Conservation (phyloP, 2,113 vertebrate genomes). For the Aspidoscelis tigris region DNA sequence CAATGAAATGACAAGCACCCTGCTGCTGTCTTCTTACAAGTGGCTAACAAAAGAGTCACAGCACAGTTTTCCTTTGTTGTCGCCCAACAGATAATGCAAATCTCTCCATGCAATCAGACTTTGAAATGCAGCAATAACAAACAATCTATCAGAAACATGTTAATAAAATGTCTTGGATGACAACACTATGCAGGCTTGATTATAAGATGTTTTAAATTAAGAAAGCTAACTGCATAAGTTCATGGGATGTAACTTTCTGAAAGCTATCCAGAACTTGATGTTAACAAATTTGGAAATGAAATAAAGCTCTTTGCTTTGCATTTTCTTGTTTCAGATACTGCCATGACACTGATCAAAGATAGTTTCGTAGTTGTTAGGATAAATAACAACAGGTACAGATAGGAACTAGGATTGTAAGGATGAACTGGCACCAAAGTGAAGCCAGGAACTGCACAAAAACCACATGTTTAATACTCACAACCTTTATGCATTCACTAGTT, state of each 20-base stretch:
- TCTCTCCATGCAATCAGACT: conserved; percentile 34
- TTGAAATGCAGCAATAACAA: conserved; percentile 44
- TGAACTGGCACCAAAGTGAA: neutral
- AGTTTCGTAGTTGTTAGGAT: too few relatives aligned
- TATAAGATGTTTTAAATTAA: conserved; percentile 24
- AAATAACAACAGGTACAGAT: neutral
- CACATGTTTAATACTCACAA: too few relatives aligned
- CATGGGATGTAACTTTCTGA: conserved; percentile 36
- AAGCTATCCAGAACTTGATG: conserved; percentile 28
- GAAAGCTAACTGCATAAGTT: conserved; percentile 10
- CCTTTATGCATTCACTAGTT: too few relatives aligned
- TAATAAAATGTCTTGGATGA: conserved; percentile 8
- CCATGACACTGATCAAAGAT: neutral
- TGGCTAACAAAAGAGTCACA: conserved; percentile 33
- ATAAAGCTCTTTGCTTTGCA: neutral
- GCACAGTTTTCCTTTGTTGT: conserved; percentile 13
- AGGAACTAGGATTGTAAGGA: neutral
- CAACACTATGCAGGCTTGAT: conserved; percentile 33
- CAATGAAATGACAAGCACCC: conserved; percentile 27
- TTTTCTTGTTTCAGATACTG: neutral
- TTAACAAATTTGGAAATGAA: neutral
- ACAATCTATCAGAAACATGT: conserved; percentile 16
- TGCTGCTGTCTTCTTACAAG: conserved; percentile 3
- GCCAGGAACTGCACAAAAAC: too few relatives aligned
- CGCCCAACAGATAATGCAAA: conserved; percentile 33